A percentile compares a stretch with the other conserved stretches of the same genome.
Evolutionary conservation across 2,113 vertebrate species (phyloP).

Genomic region (Muntiacus reevesi): DNA sequence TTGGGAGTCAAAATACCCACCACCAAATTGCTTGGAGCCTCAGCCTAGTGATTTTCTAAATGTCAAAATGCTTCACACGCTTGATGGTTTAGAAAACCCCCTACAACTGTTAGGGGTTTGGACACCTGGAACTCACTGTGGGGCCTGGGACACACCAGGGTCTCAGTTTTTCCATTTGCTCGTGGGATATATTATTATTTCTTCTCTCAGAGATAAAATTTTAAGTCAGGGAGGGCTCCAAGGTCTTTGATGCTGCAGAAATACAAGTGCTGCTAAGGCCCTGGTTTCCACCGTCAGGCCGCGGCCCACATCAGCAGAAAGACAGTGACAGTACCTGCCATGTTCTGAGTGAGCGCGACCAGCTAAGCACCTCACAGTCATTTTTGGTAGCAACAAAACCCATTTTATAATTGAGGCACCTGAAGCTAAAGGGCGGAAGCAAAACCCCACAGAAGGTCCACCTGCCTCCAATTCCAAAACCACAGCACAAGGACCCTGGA

Average conservation of each 20-base stretch:
- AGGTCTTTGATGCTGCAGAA: not conserved
- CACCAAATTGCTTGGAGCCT: not conserved
- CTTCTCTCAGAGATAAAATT: not conserved
- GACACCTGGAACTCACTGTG: not conserved
- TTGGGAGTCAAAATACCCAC: not conserved
- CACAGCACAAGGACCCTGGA: not conserved
- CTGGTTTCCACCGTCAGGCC: not conserved
- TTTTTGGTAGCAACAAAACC: not conserved
- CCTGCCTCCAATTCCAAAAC: not conserved
- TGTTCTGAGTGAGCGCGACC: not conserved
- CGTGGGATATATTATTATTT: not conserved
- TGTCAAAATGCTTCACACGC: not conserved
- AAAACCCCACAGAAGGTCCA: not conserved
- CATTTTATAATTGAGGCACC: not conserved
- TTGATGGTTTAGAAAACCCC: not conserved
- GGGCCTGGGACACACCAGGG: not conserved
- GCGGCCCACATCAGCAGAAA: not conserved
- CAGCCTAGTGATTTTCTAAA: not conserved
- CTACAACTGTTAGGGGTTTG: accelerated
- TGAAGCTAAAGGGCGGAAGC: not conserved
- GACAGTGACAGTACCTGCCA: not conserved
- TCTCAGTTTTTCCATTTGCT: not conserved
- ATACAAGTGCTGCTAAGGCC: not conserved
- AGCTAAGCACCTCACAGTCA: not conserved
- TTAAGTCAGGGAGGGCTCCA: not conserved